phyloP scores from a whole-genome alignment of 2,113 vertebrate genomes.

The human region GRCh38 chr4:109368001-109368500 shows the following conservation, averaged over 20 bases:
- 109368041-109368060: background rate
- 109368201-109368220: background rate
- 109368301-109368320: background rate
- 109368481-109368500: background rate
- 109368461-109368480: background rate
- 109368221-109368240: background rate
- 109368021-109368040: background rate
- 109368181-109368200: no score
- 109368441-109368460: background rate
- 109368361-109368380: background rate
- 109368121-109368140: background rate
- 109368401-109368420: background rate
- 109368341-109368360: background rate
- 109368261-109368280: background rate
- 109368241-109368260: background rate
- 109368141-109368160: fast-evolving
- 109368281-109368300: background rate
- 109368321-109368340: background rate
- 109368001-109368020: conserved; percentile 35
- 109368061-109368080: background rate
- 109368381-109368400: fast-evolving
- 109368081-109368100: background rate
- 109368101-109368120: conserved; percentile 8
- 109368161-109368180: background rate
- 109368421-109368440: background rate